Evolutionary conservation across 1,140 invertebrate species (phyloP), one percentile per base, ranked within the genome.

Genomic region (Cheumatopsyche charites): DNA sequence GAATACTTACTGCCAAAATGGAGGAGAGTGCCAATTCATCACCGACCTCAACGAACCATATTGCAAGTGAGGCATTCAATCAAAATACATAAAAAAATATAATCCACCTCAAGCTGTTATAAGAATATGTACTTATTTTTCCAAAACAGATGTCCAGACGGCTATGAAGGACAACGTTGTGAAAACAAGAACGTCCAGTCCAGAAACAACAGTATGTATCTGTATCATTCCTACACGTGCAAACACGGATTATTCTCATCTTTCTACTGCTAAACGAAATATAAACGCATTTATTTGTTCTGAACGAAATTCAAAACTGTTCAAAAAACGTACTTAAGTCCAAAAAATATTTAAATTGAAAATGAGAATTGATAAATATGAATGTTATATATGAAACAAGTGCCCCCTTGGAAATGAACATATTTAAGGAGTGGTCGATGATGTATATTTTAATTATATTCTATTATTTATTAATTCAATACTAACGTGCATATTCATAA

Each of bases 81-180:
- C 11, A 47, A 47, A 47, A 47, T 2, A 15, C 4, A 15, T 47
- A 47, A 47, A 47, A 4, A 4, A 15, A n/a, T 12, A 47, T 47
- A 47, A 47, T n/a, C n/a, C 15, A 55, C 4, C 13, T 58, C n/a
- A 52, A 52, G n/a, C 23, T 11, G 15, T 3, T 3, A 17, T 43
- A 65, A 43, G 12, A 65, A 11, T 43, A 45, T 42, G 1, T 65
- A 42, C 11, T 65, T 47, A 25, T 72, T 17, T 58, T 89, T n/a
- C n/a, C n/a, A n/a, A n/a, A 89, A 2, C 87, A 95, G 93, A 86
- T 95, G 93, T 83, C 88, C 90, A 76, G 90, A 92, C 80, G 92
- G 91, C 77, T 94, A 89, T 87, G 89, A 88, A 79, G 93, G 93
- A 78, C 87, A 90, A 81, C 88, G 91, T 77, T 95, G 93, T 85